phyloP scores from a whole-genome alignment of 1,140 invertebrate species.

The Drosophila suzukii region DNA sequence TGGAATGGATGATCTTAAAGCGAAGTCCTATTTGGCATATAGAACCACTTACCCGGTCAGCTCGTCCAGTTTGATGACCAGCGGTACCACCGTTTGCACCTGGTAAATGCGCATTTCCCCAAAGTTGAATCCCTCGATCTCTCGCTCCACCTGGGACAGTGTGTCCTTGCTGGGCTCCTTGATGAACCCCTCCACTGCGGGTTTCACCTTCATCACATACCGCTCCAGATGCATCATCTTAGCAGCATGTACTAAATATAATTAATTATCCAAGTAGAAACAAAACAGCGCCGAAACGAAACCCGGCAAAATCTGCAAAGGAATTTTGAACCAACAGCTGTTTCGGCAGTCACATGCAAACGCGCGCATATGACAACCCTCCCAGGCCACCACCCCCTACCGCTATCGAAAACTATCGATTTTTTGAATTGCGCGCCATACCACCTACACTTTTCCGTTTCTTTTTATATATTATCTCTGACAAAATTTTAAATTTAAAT shows the following conservation, averaged over 20 bases:
- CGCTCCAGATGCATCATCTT: constrained; percentile 73
- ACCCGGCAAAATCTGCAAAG: constrained; percentile 22
- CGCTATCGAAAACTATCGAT: constrained; percentile 11
- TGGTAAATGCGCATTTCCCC: constrained; percentile 74
- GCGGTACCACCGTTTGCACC: constrained; percentile 68
- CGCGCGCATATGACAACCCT: background rate
- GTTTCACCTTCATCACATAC: constrained; percentile 84
- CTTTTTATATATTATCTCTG: background rate
- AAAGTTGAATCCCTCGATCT: constrained; percentile 67
- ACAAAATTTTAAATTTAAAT: background rate
- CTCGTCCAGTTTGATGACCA: constrained; percentile 73
- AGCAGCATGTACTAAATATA: constrained; percentile 1
- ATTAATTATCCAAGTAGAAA: constrained; percentile 1
- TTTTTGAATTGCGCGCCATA: constrained; percentile 2
- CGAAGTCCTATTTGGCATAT: too few relatives aligned
- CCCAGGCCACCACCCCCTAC: background rate
- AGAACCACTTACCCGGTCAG: constrained; percentile 55
- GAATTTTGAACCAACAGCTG: constrained; percentile 46
- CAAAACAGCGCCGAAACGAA: constrained; percentile 6
- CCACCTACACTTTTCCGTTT: background rate
- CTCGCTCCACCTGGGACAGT: constrained; percentile 51
- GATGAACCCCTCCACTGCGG: constrained; percentile 71
- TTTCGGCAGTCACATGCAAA: constrained; percentile 16
- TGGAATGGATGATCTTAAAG: background rate
- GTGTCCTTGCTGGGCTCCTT: constrained; percentile 58